These are phyloP conservation scores for Drosophila santomea DNA, from an alignment of 1,140 invertebrate genomes.

Conservation along the genomic window DNA sequence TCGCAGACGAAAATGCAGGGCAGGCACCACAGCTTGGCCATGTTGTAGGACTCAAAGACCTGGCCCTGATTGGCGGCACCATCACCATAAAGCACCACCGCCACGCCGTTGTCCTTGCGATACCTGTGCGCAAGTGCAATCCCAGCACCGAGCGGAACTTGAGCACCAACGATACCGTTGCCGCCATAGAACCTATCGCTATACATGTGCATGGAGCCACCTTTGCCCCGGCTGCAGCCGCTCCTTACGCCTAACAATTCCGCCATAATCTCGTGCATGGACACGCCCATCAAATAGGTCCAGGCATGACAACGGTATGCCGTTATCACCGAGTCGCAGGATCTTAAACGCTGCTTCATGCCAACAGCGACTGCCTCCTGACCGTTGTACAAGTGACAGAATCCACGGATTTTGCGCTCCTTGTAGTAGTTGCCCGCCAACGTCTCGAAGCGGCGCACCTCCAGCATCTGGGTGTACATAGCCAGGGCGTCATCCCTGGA, in stretches of 20 bases:
- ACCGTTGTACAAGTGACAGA: conserved; percentile 93
- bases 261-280: conserved; percentile 90
- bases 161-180: conserved; percentile 99
- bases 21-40: conserved; percentile 94
- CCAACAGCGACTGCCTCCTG: conserved; percentile 88
- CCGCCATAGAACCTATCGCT: conserved; percentile 91
- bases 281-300: conserved; percentile 91
- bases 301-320: conserved; percentile 89
- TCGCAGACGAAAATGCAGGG: conserved; percentile 98
- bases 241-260: conserved; percentile 93
- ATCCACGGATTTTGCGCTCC: conserved; percentile 91
- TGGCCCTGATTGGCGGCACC: conserved; percentile 98
- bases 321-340: conserved; percentile 90
- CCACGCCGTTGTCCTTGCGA: conserved; percentile 90
- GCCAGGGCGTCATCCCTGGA: conserved; percentile 88
- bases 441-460: conserved; percentile 89
- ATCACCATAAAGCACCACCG: conserved; percentile 96
- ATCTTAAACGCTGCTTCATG: conserved; percentile 87
- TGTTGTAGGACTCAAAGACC: conserved; percentile 92
- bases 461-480: conserved; percentile 88
- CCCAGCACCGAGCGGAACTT: conserved; percentile 97
- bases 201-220: conserved; percentile 88
- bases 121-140: conserved; percentile 97
- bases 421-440: conserved; percentile 90
- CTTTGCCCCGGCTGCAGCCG: conserved; percentile 91